phyloP scores from a whole-genome alignment of 2,888 invertebrate species.

The Caradrina clavipalpis region DNA sequence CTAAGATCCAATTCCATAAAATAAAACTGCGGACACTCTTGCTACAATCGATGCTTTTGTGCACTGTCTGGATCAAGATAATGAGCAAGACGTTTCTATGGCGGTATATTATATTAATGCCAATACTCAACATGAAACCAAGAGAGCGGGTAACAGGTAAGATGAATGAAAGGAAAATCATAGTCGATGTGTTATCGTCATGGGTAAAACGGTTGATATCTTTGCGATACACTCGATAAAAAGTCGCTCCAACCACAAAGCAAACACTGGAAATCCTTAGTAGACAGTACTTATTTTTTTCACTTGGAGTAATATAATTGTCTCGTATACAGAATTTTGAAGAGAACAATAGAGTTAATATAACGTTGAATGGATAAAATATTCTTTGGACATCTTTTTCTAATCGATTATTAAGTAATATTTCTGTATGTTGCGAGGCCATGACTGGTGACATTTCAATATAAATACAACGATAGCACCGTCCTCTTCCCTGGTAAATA shows the following conservation, averaged over 20 bases:
- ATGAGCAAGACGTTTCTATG: slow-evolving; percentile 13
- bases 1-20: slow-evolving; percentile 11
- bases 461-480: neutral
- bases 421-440: neutral
- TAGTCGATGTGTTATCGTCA: neutral
- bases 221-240: neutral
- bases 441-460: neutral
- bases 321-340: slow-evolving; percentile 5
- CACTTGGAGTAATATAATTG: neutral
- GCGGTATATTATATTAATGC: slow-evolving; percentile 3
- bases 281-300: neutral
- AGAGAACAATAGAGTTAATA: neutral
- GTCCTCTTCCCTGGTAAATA: neutral
- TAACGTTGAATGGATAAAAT: slow-evolving; percentile 1
- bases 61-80: slow-evolving; percentile 6
- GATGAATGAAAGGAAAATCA: neutral
- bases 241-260: neutral
- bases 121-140: slow-evolving; percentile 4
- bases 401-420: neutral
- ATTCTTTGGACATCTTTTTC: slow-evolving; percentile 15
- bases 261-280: neutral
- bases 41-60: slow-evolving; percentile 4
- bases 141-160: neutral
- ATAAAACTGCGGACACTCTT: neutral
- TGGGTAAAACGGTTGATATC: neutral